Percentiles rank a stretch among this genome's conserved stretches.
phyloP scores from a whole-genome alignment of 92 coral and sea anemone species.

The Porites rus region DNA sequence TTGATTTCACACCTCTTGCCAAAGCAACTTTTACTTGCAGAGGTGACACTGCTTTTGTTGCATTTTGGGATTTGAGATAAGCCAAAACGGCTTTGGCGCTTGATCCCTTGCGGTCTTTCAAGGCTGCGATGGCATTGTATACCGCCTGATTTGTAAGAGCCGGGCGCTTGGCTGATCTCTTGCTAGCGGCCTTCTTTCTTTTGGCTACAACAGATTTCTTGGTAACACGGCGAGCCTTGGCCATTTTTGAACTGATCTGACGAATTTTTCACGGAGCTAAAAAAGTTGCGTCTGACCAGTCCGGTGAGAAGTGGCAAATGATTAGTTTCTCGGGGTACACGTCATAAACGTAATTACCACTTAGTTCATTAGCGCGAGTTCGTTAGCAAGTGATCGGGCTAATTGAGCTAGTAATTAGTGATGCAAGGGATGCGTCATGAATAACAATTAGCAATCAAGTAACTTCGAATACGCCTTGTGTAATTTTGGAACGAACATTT shows the following conservation, averaged over 20 bases:
- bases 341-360: slow-evolving; percentile 38
- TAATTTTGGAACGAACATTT: background rate
- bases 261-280: slow-evolving; percentile 42
- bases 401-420: slow-evolving; percentile 22
- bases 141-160: slow-evolving; percentile 71
- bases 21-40: slow-evolving; percentile 74
- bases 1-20: slow-evolving; percentile 81
- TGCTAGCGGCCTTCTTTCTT: slow-evolving; percentile 26
- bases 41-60: slow-evolving; percentile 48
- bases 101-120: slow-evolving; percentile 83
- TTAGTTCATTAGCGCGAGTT: slow-evolving; percentile 26
- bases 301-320: slow-evolving; percentile 38
- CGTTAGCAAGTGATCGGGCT: slow-evolving; percentile 24
- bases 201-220: slow-evolving; percentile 46
- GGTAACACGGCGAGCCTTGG: slow-evolving; percentile 43
- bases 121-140: slow-evolving; percentile 74
- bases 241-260: slow-evolving; percentile 55
- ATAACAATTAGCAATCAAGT: slow-evolving; percentile 20
- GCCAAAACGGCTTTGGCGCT: slow-evolving; percentile 69
- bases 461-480: background rate
- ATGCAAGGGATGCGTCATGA: slow-evolving; percentile 31
- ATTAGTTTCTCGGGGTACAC: background rate
- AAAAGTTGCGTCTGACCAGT: slow-evolving; percentile 37
- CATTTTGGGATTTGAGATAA: slow-evolving; percentile 60
- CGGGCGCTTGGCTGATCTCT: slow-evolving; percentile 45